phyloP scores from a whole-genome alignment of 2,888 invertebrate genomes.

The Hetaerina titia region DNA sequence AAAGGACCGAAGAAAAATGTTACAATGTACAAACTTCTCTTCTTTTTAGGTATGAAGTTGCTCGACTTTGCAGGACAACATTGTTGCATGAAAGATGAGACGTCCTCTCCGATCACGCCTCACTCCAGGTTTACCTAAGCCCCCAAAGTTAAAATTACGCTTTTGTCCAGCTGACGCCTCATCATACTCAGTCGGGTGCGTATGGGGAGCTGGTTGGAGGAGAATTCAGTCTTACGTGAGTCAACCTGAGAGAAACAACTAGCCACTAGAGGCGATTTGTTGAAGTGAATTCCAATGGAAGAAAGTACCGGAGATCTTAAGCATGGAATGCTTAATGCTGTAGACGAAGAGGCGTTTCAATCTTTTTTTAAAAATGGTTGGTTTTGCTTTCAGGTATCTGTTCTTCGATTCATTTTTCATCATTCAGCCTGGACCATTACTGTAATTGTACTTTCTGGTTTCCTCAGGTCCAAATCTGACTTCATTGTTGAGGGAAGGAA shows the following conservation, averaged over 20 bases:
- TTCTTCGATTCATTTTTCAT: not conserved
- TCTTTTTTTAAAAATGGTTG: not conserved
- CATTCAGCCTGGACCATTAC: no score
- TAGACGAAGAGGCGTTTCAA: not conserved
- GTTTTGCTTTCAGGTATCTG: not conserved
- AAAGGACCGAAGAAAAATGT: no score
- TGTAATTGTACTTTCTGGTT: no score
- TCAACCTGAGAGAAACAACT: no score
- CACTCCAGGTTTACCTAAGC: not conserved
- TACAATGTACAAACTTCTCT: no score
- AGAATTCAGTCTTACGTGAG: no score
- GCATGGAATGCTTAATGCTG: not conserved
- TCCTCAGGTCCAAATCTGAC: not conserved
- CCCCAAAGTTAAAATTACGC: not conserved
- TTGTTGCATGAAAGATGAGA: not conserved
- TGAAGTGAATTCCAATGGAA: no score
- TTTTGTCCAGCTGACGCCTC: not conserved
- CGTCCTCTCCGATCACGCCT: not conserved
- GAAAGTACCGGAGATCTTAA: not conserved
- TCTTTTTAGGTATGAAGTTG: not conserved
- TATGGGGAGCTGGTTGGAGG: no score
- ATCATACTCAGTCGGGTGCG: no score
- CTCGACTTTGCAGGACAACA: not conserved
- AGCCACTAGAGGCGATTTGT: no score
- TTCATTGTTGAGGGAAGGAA: not conserved